Conservation (phyloP, 2,113 vertebrate genomes). For the Tachysurus vachellii region DNA sequence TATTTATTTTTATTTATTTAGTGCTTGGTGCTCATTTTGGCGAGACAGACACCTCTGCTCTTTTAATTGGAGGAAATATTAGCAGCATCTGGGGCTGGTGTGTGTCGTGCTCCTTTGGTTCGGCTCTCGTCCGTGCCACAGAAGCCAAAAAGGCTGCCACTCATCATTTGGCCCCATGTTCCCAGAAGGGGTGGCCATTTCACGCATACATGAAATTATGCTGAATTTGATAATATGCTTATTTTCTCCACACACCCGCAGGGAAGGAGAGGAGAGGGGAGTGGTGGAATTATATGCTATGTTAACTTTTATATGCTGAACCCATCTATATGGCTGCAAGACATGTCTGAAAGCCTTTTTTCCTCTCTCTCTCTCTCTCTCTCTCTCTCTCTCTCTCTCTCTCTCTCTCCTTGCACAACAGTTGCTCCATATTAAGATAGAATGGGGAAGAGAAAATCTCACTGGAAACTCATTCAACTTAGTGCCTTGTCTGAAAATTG, state of each 20-base stretch:
- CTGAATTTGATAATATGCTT: constrained; percentile 75
- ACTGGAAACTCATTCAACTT: constrained; percentile 30
- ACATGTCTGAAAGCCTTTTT: constrained; percentile 58
- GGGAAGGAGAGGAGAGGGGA: constrained; percentile 61
- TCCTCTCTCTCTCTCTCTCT: no score
- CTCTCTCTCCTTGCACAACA: constrained; percentile 38
- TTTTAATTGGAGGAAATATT: constrained; percentile 71
- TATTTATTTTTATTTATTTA: not conserved
- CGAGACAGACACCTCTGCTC: constrained; percentile 35
- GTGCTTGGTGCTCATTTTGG: constrained; percentile 35
- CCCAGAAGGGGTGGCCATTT: constrained; percentile 69
- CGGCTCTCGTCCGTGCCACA: constrained; percentile 58
- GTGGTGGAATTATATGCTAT: constrained; percentile 68
- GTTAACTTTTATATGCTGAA: constrained; percentile 64
- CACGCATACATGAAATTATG: constrained; percentile 69
- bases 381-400: not conserved
- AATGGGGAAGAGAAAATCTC: constrained; percentile 44
- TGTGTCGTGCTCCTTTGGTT: constrained; percentile 62
- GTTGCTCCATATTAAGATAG: constrained; percentile 47
- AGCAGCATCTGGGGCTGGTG: constrained; percentile 65
- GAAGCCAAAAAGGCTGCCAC: constrained; percentile 69
- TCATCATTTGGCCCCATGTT: constrained; percentile 68
- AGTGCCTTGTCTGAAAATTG: constrained; percentile 41
- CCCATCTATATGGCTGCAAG: constrained; percentile 61
- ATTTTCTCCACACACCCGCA: constrained; percentile 63